These are phyloP conservation scores for Protodeltote pygarga DNA, from an alignment of 2,888 invertebrate species.

Conservation along the genomic window DNA sequence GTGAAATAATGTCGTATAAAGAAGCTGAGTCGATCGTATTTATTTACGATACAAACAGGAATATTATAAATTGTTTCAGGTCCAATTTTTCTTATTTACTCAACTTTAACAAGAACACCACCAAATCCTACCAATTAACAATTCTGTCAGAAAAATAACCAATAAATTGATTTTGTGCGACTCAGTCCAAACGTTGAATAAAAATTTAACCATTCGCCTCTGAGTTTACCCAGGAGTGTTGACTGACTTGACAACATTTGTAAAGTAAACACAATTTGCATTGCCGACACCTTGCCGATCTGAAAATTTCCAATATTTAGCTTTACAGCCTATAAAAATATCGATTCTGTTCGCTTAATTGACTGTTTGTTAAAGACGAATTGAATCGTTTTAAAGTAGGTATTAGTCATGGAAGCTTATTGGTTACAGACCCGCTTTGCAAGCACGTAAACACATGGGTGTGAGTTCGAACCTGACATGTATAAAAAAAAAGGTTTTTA, in stretches of 20 bases:
- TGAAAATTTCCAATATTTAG: slow-evolving; percentile 62
- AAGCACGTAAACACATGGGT: no score
- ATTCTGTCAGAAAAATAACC: slow-evolving; percentile 13
- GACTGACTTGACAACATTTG: slow-evolving; percentile 60
- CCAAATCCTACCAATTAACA: slow-evolving; percentile 21
- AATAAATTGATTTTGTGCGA: slow-evolving; percentile 24
- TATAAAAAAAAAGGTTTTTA: no score
- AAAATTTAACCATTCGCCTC: slow-evolving; percentile 48
- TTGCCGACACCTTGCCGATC: slow-evolving; percentile 57
- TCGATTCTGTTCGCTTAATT: slow-evolving; percentile 38
- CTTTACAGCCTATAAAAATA: slow-evolving; percentile 41
- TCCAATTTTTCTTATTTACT: no score
- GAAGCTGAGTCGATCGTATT: no score
- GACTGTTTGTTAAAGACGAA: slow-evolving; percentile 17
- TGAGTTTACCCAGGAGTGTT: slow-evolving; percentile 51
- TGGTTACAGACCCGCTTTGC: no score
- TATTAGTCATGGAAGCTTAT: no score
- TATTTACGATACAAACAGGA: no score
- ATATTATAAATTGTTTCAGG: no score
- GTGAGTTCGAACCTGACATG: no score
- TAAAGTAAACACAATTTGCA: slow-evolving; percentile 64
- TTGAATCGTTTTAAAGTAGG: not conserved
- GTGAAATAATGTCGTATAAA: no score
- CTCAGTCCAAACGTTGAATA: slow-evolving; percentile 38
- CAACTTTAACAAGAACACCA: no score